These are phyloP conservation scores for Troides aeacus DNA, from an alignment of 2,888 invertebrate genomes.

Conservation along the genomic window DNA sequence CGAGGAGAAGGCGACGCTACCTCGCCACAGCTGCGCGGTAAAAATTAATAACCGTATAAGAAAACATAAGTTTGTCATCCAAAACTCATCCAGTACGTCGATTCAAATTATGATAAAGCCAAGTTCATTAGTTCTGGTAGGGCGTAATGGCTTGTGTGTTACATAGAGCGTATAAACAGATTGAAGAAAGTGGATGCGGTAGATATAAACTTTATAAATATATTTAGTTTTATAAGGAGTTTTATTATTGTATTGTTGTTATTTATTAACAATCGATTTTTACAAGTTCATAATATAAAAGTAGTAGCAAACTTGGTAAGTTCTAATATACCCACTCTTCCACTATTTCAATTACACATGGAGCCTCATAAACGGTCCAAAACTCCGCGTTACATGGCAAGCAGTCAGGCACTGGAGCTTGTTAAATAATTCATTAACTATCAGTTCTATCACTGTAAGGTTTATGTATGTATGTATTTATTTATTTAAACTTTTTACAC, in stretches of 20 bases:
- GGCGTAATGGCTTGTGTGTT: constrained; percentile 64
- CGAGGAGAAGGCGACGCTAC: constrained; percentile 11
- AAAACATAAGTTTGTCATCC: constrained; percentile 77
- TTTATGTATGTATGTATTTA: too few species aligned
- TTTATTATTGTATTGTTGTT: background rate
- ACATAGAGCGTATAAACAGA: constrained; percentile 36
- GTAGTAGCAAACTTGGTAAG: too few species aligned
- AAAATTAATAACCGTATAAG: constrained; percentile 77
- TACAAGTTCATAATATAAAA: too few species aligned
- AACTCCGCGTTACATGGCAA: too few species aligned
- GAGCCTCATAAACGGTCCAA: too few species aligned
- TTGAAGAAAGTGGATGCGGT: constrained; percentile 47
- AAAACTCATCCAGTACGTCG: constrained; percentile 74
- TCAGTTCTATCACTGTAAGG: too few species aligned
- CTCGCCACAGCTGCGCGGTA: constrained; percentile 49
- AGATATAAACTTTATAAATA: constrained; percentile 28
- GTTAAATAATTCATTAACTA: too few species aligned
- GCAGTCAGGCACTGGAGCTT: too few species aligned
- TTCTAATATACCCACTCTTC: too few species aligned
- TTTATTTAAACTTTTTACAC: too few species aligned
- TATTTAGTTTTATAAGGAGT: background rate
- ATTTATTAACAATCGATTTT: too few species aligned
- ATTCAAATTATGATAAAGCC: constrained; percentile 78
- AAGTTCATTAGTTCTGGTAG: constrained; percentile 77
- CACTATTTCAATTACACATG: too few species aligned